Base-by-base conservation (phyloP, 2,888 invertebrate species). In the Limnephilus rhombicus region DNA sequence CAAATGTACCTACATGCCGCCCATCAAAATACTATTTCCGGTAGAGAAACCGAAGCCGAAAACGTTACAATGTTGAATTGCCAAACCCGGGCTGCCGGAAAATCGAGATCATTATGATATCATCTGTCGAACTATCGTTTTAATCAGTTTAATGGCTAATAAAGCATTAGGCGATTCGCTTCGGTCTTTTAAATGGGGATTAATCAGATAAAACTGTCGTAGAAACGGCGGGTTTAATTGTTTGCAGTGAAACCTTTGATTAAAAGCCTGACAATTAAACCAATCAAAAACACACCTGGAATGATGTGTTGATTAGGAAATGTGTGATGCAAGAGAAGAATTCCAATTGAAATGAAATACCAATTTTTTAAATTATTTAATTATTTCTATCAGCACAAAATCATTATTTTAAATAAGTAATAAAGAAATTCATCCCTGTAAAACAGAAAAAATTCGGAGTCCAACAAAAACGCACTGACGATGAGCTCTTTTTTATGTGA, bases 1-100 rank as follows among this genome's bases (percentile, higher is more conserved):
- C 3, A 34, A 82, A 31, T 82, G 15, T 31, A 31, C n/a, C n/a
- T n/a, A n/a, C 31, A 82, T 82, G 18, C 82, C 34, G 29, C 82
- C 82, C 18, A 34, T 68, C 53, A 68, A 68, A 41, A 41, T 18
- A 86, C 29, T 45, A 86, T 45, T 86, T 86, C 49, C 86, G 86
- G 85, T 45, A 45, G 29, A 45, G 86, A 29, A n/a, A 37, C 9
- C 37, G 87, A 87, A 87, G 87, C 87, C 53, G 49, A 87, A 87
- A 53, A 68, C 68, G 87, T 31, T 87, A 49, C 31, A 53, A 13
- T 45, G 87, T 31, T 53, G 34, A 34, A 53, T 68, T 87, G 53
- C 87, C 24, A 7, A 68, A 88, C 88, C 53, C 88, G 31, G 45
- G 53, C 88, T 31, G 88, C 68, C 68, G 88, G 88, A 88, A 88